Evolutionary conservation across 1,140 invertebrate genomes (phyloP), one percentile per base, ranked within the genome.

Genomic region (Dysdera silvatica): DNA sequence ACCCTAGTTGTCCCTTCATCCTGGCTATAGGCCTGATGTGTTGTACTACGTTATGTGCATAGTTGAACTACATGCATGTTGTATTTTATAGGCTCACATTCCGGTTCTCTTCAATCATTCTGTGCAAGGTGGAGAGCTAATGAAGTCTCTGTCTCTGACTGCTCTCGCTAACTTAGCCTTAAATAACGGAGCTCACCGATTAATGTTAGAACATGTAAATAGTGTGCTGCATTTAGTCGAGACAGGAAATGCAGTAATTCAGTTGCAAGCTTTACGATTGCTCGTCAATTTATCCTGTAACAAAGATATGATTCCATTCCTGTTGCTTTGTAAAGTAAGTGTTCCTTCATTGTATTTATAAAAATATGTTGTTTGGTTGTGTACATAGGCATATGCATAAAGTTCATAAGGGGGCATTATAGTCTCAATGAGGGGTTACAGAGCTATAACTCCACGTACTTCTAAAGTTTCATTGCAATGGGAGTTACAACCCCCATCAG

Each of bases 251-350:
- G 51, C 72, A 68, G 58, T 68, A 70, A 28, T 79, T 31, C 75
- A 79, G 67, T 70, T 84, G 14, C 82, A 85, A 68, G 76, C 81
- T 14, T 71, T 83, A 0, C 81, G 82, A 69, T 72, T 85, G 28
- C 75, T 85, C n/a, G 82, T 84, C 43, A 85, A 85, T 73, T 73
- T 85, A 4, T 82, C 83, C 4, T 82, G 80, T 66, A 84, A 84
- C 72, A 74, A 79, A 67, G 79, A 82, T 55, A 80, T 84, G 76
- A 78, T 85, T 18, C 82, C 82, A 16, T 78, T 80, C 67, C 72
- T 85, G 26, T 70, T 85, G 45, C 82, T 82, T 63, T 82, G 82
- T 54, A 81, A 84, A 79, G 83, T 84, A 74, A 69, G 62, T 18
- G 14, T 49, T 40, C 20, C 29, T 32, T 58, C 59, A 31, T 14